Evolutionary conservation across 1,140 invertebrate genomes (phyloP).

Genomic region (Drosophila suzukii): DNA sequence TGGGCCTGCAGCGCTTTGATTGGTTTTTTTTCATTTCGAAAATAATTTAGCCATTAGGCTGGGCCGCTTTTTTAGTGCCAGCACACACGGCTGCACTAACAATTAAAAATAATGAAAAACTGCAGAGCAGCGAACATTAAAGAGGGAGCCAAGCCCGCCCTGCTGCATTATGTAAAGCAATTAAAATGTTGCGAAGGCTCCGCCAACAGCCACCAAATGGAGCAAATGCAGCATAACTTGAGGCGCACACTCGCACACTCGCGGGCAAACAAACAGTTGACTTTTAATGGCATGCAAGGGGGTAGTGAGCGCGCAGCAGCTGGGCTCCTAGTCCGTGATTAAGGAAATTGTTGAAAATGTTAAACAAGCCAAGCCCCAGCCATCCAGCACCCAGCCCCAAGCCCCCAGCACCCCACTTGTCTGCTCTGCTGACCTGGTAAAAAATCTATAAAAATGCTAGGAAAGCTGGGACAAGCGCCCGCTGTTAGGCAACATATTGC

Average conservation of each 20-base stretch:
- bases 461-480: constrained; percentile 33
- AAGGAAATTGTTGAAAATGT: constrained; percentile 82
- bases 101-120: constrained; percentile 78
- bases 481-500: constrained; percentile 81
- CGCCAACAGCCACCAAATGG: constrained; percentile 37
- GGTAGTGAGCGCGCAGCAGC: constrained; percentile 11
- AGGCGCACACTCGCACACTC: constrained; percentile 29
- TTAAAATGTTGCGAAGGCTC: constrained; percentile 68
- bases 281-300: constrained; percentile 72
- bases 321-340: constrained; percentile 68
- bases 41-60: constrained; percentile 37
- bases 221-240: constrained; percentile 62
- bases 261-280: constrained; percentile 60
- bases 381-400: constrained; percentile 8
- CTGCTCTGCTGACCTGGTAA: constrained; percentile 67
- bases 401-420: constrained; percentile 2
- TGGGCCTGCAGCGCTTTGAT: constrained; percentile 1
- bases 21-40: neutral
- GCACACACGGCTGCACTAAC: constrained; percentile 51
- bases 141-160: constrained; percentile 20
- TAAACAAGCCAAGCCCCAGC: constrained; percentile 64
- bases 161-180: constrained; percentile 77
- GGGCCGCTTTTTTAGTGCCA: constrained; percentile 16
- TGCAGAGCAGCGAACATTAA: constrained; percentile 43
- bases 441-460: constrained; percentile 74